Evolutionary conservation across 1,140 invertebrate species (phyloP).

Genomic region (Chelonus insularis): DNA sequence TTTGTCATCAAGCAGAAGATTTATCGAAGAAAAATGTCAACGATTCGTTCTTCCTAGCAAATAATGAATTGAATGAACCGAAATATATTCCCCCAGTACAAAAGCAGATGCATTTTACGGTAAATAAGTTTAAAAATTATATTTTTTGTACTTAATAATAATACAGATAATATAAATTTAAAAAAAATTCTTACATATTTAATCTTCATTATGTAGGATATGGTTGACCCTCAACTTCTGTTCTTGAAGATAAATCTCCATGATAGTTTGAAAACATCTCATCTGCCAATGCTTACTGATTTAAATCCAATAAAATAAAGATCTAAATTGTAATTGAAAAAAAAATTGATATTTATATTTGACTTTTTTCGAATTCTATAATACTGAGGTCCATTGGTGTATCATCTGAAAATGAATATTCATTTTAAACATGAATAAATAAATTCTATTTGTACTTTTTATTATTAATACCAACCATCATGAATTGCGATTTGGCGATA

Average conservation of each 20-base stretch:
- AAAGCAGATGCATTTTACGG: conserved; percentile 38
- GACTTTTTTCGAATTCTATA: too few species aligned
- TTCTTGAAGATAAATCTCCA: conserved; percentile 49
- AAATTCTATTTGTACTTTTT: too few species aligned
- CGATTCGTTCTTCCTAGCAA: conserved; percentile 22
- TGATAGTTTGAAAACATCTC: conserved; percentile 37
- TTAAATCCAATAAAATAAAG: too few species aligned
- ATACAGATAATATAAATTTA: conserved; percentile 2
- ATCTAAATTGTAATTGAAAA: too few species aligned
- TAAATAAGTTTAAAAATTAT: conserved; percentile 31
- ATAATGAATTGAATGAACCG: conserved; percentile 24
- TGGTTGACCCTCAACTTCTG: conserved; percentile 48
- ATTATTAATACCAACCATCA: too few species aligned
- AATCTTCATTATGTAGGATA: conserved; percentile 44
- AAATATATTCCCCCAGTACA: conserved; percentile 16
- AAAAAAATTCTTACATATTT: conserved; percentile 11
- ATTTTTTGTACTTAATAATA: neutral
- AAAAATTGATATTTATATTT: too few species aligned
- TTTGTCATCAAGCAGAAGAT: conserved; percentile 39
- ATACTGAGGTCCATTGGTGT: too few species aligned
- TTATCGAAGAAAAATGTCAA: conserved; percentile 41
- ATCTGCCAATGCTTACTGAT: too few species aligned
- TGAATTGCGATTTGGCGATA: too few species aligned
- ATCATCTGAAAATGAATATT: too few species aligned
- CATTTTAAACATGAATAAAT: too few species aligned